Percentiles rank a stretch among this genome's conserved stretches.
phyloP scores from a whole-genome alignment of 2,888 invertebrate genomes.

The Antheraea assamensis region DNA sequence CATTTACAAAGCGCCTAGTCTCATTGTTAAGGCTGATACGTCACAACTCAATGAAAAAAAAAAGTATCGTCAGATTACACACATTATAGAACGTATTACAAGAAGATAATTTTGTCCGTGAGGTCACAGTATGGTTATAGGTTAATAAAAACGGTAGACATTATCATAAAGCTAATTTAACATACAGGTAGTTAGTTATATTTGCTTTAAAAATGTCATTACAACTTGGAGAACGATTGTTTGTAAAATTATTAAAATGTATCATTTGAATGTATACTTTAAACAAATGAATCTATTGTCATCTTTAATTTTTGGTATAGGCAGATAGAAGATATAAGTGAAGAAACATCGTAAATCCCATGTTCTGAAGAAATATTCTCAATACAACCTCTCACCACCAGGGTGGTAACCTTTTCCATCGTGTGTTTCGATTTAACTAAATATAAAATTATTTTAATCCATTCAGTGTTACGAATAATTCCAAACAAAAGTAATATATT shows the following conservation, averaged over 20 bases:
- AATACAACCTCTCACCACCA: background rate
- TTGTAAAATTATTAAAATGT: no score
- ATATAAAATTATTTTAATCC: background rate
- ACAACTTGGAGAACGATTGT: no score
- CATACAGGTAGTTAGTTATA: background rate
- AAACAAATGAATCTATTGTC: no score
- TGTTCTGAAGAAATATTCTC: background rate
- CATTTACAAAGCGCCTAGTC: no score
- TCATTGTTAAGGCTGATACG: no score
- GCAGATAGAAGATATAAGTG: no score
- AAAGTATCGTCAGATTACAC: no score
- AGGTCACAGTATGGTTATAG: background rate
- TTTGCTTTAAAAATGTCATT: background rate
- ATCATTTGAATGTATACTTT: no score
- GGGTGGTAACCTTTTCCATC: background rate
- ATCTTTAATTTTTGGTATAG: no score
- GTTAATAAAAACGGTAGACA: background rate
- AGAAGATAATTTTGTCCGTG: no score
- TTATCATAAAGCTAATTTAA: background rate
- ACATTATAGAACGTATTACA: no score
- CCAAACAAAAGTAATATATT: slow-evolving; percentile 6
- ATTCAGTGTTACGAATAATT: background rate
- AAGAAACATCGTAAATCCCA: background rate
- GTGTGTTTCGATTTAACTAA: background rate
- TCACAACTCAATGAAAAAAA: no score